Evolutionary conservation across 2,797 vertebrate genomes (phyloP).

Genomic region (Helostoma temminkii): DNA sequence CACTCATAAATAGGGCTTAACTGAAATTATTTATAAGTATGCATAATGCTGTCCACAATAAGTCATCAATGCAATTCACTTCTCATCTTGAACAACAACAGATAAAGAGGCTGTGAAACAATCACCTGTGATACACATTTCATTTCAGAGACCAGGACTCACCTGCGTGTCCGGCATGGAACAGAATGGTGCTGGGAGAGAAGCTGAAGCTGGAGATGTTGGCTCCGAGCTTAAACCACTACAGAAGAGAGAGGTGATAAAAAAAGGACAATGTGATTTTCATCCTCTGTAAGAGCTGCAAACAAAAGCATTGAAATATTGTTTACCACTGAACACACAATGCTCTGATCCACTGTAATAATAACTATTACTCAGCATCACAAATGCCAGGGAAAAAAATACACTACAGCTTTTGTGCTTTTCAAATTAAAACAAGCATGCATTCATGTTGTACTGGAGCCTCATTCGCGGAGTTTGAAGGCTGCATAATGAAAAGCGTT

Average conservation of each 20-base stretch:
- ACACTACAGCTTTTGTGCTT: conserved; percentile 64
- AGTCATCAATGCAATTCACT: conserved; percentile 4
- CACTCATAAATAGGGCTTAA: conserved; percentile 34
- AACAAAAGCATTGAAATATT: conserved; percentile 64
- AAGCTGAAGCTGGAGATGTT: conserved; percentile 97
- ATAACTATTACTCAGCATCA: conserved; percentile 59
- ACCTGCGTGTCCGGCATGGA: conserved; percentile 97
- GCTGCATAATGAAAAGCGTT: conserved; percentile 55
- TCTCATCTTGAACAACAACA: conserved; percentile 13
- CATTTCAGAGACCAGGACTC: conserved; percentile 58
- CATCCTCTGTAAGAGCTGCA: conserved; percentile 30
- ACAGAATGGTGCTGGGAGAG: conserved; percentile 95
- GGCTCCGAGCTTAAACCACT: conserved; percentile 99
- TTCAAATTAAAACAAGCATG: conserved; percentile 62
- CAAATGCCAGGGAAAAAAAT: conserved; percentile 54
- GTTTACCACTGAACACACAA: conserved; percentile 61
- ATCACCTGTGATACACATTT: conserved; percentile 3
- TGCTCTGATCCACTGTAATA: conserved; percentile 42
- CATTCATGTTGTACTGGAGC: conserved; percentile 33
- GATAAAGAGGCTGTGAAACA: conserved; percentile 16
- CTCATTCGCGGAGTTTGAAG: conserved; percentile 37
- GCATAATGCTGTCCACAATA: background rate
- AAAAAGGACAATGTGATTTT: conserved; percentile 59
- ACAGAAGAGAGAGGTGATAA: conserved; percentile 56
- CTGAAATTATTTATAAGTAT: conserved; percentile 27